A percentile compares a stretch with the other conserved stretches of the same genome.
Evolutionary conservation across 2,113 vertebrate genomes (phyloP).

Genomic region (Anhinga anhinga): DNA sequence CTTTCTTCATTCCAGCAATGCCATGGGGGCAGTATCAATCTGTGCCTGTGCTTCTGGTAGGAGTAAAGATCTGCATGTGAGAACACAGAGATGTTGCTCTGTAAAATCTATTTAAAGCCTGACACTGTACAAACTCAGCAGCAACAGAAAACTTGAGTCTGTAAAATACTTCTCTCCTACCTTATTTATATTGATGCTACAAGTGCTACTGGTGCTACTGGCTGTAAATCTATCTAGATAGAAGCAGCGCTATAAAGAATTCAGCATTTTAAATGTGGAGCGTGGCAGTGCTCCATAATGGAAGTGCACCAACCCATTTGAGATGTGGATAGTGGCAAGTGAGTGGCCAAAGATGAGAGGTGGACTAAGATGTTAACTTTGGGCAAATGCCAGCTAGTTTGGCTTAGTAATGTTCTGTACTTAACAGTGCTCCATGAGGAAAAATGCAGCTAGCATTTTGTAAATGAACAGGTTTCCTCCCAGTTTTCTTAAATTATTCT

Average conservation of each 20-base stretch:
- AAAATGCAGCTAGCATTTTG: neutral
- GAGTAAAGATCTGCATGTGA: neutral
- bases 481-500: neutral
- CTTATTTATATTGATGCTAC: neutral
- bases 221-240: neutral
- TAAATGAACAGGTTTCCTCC: neutral
- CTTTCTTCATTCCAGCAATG: neutral
- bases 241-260: neutral
- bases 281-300: neutral
- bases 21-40: neutral
- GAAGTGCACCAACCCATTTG: neutral
- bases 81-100: neutral
- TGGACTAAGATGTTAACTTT: neutral
- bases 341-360: neutral
- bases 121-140: neutral
- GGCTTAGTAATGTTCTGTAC: neutral
- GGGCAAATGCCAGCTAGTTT: neutral
- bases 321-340: neutral
- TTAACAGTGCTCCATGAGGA: neutral
- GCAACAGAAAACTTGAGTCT: neutral
- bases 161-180: neutral
- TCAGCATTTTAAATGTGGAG: neutral
- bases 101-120: neutral
- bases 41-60: neutral
- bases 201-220: neutral